Base-by-base conservation (phyloP, 2,888 invertebrate genomes). In the Epicampocera succincta region DNA sequence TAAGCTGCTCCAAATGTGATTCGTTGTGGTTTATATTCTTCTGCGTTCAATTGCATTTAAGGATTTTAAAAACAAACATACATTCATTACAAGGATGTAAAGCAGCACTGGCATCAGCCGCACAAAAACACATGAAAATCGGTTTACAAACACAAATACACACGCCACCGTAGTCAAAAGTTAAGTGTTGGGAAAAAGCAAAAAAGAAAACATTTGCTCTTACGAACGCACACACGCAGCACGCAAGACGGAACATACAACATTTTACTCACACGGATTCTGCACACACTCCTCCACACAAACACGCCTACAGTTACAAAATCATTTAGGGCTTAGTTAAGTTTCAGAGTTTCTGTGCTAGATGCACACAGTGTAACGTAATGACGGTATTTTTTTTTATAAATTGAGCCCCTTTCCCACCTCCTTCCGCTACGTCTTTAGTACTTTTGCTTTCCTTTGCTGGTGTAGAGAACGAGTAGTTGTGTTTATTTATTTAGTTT, bases 401-500 rank as follows among this genome's bases (percentile, higher is more conserved):
- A 12, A 38, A 5, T 74, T 56, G n/a, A n/a, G n/a, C n/a, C n/a
- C n/a, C 58, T 54, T 54, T 48, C 42, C 12, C 40, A 48, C 44
- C 15, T 61, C n/a, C 58, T 54, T 54, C 40, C 42, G 6, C 40
- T 38, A 50, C 15, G 54, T 63, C 52, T 77, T 77, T 50, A 78
- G 54, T 68, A 69, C 40, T 76, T 65, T 74, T 82, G 48, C 58
- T 69, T 78, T 78, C 58, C 78, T 78, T 74, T 82, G 69, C 60
- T 54, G 56, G 15, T 33, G 42, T 38, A 29, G n/a, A n/a, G n/a
- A n/a, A n/a, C n/a, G 8, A 46, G 40, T 25, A 29, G 38, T 50
- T 75, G 29, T 38, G 42, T 13, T 69, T 69, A n/a, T 54, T 33
- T 68, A 50, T 60, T 38, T 25, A 40, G 0, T 40, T 63, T 38